Conservation (phyloP, 2,888 invertebrate genomes). For the Tortricodes alternella region DNA sequence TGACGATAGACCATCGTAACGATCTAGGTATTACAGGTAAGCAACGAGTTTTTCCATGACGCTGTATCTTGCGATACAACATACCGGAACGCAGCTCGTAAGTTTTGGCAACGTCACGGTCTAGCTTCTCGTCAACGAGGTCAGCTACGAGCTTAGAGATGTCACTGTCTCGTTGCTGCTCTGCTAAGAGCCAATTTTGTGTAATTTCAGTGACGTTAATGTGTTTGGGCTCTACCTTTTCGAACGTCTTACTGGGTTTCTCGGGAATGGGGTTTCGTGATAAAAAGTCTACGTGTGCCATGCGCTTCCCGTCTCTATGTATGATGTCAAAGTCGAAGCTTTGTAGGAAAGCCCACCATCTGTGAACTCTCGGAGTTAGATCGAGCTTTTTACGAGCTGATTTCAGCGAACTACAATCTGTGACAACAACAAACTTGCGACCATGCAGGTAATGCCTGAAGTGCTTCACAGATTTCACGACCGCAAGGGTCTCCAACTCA, state of each 20-base stretch:
- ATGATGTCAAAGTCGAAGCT: conserved; percentile 34
- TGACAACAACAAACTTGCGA: conserved; percentile 23
- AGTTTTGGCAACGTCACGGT: conserved; percentile 28
- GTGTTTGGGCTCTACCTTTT: neutral
- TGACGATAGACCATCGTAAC: conserved; percentile 34
- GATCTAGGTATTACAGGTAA: conserved; percentile 33
- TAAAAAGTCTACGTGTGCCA: neutral
- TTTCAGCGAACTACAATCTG: conserved; percentile 33
- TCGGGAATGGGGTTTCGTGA: neutral
- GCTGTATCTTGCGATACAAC: conserved; percentile 33
- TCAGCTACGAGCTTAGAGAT: neutral
- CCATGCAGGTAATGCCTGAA: conserved; percentile 9
- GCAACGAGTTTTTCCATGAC: conserved; percentile 29
- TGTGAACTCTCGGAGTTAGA: conserved; percentile 32
- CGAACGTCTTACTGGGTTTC: neutral
- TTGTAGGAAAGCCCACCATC: no score
- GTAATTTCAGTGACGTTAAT: neutral
- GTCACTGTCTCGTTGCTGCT: neutral
- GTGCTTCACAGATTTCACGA: neutral
- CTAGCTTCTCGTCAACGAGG: conserved; percentile 7
- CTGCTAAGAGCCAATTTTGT: neutral
- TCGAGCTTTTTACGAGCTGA: conserved; percentile 29
- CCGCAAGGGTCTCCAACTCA: neutral
- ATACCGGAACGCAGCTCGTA: conserved; percentile 34
- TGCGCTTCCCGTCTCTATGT: conserved; percentile 29